Evolutionary conservation across 1,140 invertebrate species (phyloP).

Genomic region (Brachionus sp.): DNA sequence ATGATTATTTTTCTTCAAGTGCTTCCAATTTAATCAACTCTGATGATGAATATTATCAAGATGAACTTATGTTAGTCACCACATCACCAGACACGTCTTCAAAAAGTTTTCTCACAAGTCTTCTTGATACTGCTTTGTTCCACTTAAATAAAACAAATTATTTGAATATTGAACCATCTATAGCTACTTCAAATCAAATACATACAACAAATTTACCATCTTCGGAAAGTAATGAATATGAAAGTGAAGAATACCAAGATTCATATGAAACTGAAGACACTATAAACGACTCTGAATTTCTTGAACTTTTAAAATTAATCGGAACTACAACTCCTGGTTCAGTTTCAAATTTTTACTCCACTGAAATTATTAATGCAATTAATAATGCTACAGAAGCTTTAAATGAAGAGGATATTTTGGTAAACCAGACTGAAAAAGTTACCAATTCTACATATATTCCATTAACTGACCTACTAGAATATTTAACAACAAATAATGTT

Average conservation of each 20-base stretch:
- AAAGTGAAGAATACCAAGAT: slow-evolving; percentile 15
- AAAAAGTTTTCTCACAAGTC: background rate
- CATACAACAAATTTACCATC: background rate
- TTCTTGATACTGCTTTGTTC: background rate
- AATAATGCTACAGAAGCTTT: background rate
- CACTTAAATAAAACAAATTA: background rate
- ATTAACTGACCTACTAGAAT: background rate
- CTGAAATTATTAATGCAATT: background rate
- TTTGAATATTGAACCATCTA: background rate
- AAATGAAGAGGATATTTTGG: background rate
- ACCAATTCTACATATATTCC: background rate
- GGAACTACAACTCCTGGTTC: background rate
- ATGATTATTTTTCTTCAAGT: background rate
- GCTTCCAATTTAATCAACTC: background rate
- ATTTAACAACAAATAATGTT: background rate
- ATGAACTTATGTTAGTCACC: background rate
- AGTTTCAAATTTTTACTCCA: background rate
- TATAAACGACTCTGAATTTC: slow-evolving; percentile 6
- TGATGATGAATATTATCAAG: background rate
- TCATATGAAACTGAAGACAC: slow-evolving; percentile 10
- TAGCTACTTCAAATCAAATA: background rate
- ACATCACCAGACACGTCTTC: background rate
- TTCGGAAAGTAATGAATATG: background rate
- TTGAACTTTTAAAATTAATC: slow-evolving; percentile 10
- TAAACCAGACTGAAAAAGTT: background rate